A percentile compares a stretch with the other conserved stretches of the same genome.
Conservation (phyloP, 2,888 invertebrate species). For the Darwinula stevensoni region DNA sequence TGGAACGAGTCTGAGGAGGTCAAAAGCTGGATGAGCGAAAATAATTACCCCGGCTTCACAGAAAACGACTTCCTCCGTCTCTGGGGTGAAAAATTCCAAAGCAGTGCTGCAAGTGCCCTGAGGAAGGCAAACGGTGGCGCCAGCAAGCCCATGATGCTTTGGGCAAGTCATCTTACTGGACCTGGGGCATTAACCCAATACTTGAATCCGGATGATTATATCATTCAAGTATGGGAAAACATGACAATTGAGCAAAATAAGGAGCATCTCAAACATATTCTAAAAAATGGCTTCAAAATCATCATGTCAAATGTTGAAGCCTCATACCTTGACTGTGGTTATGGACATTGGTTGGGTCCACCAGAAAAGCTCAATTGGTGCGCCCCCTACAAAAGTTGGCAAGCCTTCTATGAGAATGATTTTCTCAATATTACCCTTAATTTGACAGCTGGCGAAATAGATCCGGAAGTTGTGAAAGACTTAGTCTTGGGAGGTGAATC, state of each 20-base stretch:
- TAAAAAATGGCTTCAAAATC: slow-evolving; percentile 5
- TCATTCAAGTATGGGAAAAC: slow-evolving; percentile 1
- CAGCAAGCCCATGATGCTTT: background rate
- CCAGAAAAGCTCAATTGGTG: slow-evolving; percentile 8
- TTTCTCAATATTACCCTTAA: slow-evolving; percentile 4
- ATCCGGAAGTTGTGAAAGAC: too few species aligned
- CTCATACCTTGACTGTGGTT: slow-evolving; percentile 7
- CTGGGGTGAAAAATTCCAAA: slow-evolving; percentile 37
- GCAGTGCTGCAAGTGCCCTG: slow-evolving; percentile 42
- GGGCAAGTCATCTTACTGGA: background rate
- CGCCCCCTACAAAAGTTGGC: slow-evolving; percentile 7
- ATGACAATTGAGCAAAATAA: background rate
- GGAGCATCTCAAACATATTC: background rate
- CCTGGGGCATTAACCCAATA: background rate
- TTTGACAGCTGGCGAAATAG: too few species aligned
- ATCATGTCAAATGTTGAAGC: slow-evolving; percentile 7
- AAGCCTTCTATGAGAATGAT: slow-evolving; percentile 8
- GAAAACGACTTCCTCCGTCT: slow-evolving; percentile 36
- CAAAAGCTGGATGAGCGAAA: slow-evolving; percentile 5
- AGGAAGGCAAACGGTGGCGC: background rate
- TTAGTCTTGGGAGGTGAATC: too few species aligned
- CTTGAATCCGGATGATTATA: background rate
- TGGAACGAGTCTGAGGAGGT: slow-evolving; percentile 6
- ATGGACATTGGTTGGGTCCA: slow-evolving; percentile 6
- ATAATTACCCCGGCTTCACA: background rate